phyloP scores from a whole-genome alignment of 2,888 invertebrate species.

The Dasypogon diadema region DNA sequence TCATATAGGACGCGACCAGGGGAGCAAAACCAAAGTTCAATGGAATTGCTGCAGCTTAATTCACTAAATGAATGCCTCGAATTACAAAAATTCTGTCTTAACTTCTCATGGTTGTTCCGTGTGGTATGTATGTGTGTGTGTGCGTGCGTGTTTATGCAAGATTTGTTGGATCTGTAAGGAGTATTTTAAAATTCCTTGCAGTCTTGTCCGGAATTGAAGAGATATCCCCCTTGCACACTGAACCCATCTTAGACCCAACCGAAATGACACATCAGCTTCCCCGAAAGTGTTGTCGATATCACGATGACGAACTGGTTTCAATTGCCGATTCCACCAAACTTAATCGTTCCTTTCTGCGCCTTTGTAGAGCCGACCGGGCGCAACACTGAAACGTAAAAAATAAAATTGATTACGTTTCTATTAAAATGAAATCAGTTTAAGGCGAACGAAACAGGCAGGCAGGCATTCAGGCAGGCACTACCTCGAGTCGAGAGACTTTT shows the following conservation, averaged over 20 bases:
- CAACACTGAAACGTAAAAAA: conserved; percentile 51
- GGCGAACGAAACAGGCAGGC: neutral
- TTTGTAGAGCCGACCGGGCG: conserved; percentile 21
- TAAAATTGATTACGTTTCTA: conserved; percentile 57
- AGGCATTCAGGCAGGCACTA: neutral
- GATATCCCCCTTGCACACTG: neutral
- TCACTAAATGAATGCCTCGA: neutral
- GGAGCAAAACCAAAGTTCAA: neutral
- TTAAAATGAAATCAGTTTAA: conserved; percentile 56
- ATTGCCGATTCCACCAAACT: conserved; percentile 53
- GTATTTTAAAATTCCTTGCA: neutral
- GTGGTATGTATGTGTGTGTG: neutral
- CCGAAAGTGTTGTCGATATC: conserved; percentile 46
- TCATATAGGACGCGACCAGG: neutral
- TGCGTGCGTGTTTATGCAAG: too few relatives aligned
- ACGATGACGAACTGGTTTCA: conserved; percentile 56
- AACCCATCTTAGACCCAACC: neutral
- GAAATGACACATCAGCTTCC: conserved; percentile 36
- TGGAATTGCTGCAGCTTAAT: neutral
- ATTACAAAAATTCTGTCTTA: too few relatives aligned
- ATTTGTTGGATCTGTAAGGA: too few relatives aligned
- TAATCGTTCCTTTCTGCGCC: conserved; percentile 55
- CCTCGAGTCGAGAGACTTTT: neutral
- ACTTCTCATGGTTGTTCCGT: too few relatives aligned
- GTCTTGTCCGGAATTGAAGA: neutral